Evolutionary conservation across 1,140 invertebrate species (phyloP).

Genomic region (Pararge aegeria): DNA sequence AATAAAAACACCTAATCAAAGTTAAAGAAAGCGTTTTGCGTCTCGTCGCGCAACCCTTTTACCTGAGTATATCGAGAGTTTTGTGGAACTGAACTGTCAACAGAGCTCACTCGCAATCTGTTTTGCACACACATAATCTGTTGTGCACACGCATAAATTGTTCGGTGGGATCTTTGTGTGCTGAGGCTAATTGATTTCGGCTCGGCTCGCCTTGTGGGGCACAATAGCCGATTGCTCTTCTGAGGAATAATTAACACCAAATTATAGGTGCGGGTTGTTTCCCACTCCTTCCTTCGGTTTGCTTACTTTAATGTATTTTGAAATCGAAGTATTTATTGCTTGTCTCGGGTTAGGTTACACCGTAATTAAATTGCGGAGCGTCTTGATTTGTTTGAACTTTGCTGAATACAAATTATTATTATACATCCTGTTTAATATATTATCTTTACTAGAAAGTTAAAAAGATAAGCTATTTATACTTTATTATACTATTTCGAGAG

Average conservation of each 20-base stretch:
- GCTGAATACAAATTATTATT: too few species aligned
- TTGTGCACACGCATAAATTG: slow-evolving; percentile 50
- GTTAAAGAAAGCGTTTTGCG: neutral
- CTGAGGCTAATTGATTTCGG: slow-evolving; percentile 61
- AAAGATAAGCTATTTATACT: too few species aligned
- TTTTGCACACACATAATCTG: slow-evolving; percentile 51
- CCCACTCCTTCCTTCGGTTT: slow-evolving; percentile 2
- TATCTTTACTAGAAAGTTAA: too few species aligned
- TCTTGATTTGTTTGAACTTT: neutral
- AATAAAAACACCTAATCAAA: neutral
- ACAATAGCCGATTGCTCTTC: slow-evolving; percentile 30
- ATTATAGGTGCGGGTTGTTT: slow-evolving; percentile 1
- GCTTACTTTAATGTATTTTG: slow-evolving; percentile 1
- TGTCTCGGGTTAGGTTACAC: neutral
- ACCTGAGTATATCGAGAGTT: slow-evolving; percentile 7
- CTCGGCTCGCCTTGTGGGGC: slow-evolving; percentile 33
- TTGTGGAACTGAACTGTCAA: slow-evolving; percentile 13
- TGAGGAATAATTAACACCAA: slow-evolving; percentile 53
- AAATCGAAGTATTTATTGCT: neutral
- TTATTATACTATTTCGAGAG: too few species aligned
- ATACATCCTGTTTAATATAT: too few species aligned
- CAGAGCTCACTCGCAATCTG: slow-evolving; percentile 31
- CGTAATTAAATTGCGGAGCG: neutral
- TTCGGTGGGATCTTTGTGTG: slow-evolving; percentile 46
- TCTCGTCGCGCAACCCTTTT: neutral